Evolutionary conservation across 37 sponge, comb jelly and placozoan species (phyloP).

Genomic region (Oopsacas minuta): DNA sequence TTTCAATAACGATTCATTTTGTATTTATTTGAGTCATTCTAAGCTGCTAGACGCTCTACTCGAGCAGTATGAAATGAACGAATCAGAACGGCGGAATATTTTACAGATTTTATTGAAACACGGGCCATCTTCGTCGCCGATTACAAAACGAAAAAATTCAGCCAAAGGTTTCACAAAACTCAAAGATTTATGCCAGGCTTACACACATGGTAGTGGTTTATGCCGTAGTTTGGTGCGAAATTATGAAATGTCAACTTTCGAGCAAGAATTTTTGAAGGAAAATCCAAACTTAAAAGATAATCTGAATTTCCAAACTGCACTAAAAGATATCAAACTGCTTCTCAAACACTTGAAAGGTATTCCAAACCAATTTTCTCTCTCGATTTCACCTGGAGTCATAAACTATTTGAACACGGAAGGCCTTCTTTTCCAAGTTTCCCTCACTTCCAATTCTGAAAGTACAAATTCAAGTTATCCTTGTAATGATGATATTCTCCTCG

Average conservation of each 20-base stretch:
- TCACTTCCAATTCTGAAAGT: neutral
- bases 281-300: neutral
- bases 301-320: neutral
- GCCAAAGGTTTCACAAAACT: neutral
- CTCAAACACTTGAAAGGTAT: neutral
- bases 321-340: neutral
- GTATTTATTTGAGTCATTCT: slow-evolving; percentile 5
- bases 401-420: slow-evolving; percentile 14
- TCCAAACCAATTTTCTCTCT: slow-evolving; percentile 13
- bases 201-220: neutral
- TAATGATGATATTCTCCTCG: slow-evolving; percentile 12
- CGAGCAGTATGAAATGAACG: neutral
- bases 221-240: neutral
- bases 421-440: neutral
- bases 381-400: neutral
- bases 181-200: neutral
- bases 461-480: neutral
- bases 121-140: neutral
- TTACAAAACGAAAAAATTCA: neutral
- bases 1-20: neutral
- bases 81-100: slow-evolving; percentile 12
- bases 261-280: slow-evolving; percentile 10
- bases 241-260: neutral
- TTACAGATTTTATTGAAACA: neutral
- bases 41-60: neutral